These are phyloP conservation scores for Conus ventricosus DNA, from an alignment of 1,140 invertebrate genomes.

Conservation along the genomic window DNA sequence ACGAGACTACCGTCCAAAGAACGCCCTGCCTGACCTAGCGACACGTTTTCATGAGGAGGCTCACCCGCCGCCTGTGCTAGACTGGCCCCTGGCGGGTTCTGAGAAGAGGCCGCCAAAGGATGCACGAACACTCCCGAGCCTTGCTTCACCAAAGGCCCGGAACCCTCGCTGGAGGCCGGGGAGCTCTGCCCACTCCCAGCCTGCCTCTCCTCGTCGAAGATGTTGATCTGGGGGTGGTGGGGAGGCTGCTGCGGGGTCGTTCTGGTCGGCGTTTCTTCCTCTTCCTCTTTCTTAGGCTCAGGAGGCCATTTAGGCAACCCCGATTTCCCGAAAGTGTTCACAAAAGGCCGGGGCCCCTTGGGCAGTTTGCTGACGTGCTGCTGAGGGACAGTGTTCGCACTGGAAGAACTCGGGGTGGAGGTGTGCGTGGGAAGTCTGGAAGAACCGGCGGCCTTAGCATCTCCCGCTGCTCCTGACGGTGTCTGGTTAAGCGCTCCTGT, in stretches of 20 bases:
- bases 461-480: not conserved
- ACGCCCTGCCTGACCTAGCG: not conserved
- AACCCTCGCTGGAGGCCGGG: constrained; percentile 67
- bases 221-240: constrained; percentile 56
- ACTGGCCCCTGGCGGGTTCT: not conserved
- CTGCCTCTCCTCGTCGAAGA: constrained; percentile 64
- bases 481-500: not conserved
- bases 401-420: not conserved
- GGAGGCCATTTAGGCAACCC: constrained; percentile 28
- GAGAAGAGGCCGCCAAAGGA: not conserved
- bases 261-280: constrained; percentile 8
- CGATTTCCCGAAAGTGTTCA: constrained; percentile 26
- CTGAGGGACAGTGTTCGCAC: not conserved
- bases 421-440: not conserved
- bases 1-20: not conserved
- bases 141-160: constrained; percentile 40
- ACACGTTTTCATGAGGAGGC: not conserved
- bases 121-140: constrained; percentile 3
- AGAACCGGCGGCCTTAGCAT: not conserved
- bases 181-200: constrained; percentile 72
- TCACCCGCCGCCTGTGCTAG: not conserved
- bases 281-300: not conserved
- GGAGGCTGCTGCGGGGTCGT: constrained; percentile 23
- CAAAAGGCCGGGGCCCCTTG: constrained; percentile 22
- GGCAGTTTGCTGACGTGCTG: not conserved